phyloP scores from a whole-genome alignment of 2,113 vertebrate genomes.

The Colius striatus region DNA sequence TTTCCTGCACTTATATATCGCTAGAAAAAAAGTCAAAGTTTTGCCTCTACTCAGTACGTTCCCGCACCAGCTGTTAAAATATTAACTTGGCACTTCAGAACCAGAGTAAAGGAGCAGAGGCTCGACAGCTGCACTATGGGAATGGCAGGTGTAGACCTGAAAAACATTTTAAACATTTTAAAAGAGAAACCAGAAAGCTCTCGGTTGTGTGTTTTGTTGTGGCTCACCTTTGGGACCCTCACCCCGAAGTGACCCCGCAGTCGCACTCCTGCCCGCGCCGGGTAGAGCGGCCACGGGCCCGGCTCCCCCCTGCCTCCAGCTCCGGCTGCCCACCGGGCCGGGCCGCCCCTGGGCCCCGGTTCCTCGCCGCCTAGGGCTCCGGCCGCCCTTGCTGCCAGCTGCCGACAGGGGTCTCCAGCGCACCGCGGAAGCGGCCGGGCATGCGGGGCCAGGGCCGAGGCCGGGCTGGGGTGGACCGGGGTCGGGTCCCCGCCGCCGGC shows the following conservation, averaged over 20 bases:
- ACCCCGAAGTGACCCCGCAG: no score
- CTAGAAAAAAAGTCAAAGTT: neutral
- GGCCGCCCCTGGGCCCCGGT: neutral
- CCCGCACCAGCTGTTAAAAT: neutral
- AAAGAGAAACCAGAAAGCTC: neutral
- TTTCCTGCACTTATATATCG: neutral
- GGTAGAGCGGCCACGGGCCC: no score
- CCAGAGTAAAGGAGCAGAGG: neutral
- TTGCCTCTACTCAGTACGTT: neutral
- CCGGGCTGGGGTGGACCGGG: neutral
- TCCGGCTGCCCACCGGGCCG: neutral
- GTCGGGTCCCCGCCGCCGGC: no score
- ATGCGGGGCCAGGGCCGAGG: neutral
- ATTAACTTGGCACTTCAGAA: neutral
- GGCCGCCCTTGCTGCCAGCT: neutral
- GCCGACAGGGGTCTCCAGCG: constrained; percentile 95
- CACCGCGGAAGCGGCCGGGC: constrained; percentile 78
- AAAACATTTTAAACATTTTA: neutral
- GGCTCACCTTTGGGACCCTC: neutral
- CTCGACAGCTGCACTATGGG: neutral
- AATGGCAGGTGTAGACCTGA: accelerated
- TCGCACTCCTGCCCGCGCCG: neutral
- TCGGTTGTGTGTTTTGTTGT: accelerated
- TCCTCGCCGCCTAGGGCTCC: neutral
- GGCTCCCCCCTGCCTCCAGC: neutral